A percentile compares a stretch with the other conserved stretches of the same genome.
phyloP scores from a whole-genome alignment of 2,888 invertebrate species.

The Drosophila formosana region DNA sequence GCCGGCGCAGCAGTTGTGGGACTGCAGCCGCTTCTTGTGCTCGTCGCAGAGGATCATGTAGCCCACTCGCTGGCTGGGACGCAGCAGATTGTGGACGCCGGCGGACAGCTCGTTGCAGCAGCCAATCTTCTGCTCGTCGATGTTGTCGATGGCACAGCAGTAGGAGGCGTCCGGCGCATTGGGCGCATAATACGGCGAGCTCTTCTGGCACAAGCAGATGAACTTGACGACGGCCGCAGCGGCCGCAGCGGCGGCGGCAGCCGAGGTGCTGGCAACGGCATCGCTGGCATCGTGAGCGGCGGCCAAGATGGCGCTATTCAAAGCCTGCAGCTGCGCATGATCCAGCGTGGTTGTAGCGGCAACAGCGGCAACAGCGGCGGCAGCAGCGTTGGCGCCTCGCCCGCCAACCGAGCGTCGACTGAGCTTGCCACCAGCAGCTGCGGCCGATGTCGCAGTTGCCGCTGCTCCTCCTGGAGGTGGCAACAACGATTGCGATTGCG shows the following conservation, averaged over 20 bases:
- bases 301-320: constrained; percentile 61
- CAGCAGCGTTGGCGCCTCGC: constrained; percentile 11
- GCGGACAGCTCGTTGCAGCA: constrained; percentile 90
- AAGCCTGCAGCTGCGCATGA: constrained; percentile 46
- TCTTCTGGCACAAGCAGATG: constrained; percentile 86
- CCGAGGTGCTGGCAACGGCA: constrained; percentile 51
- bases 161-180: constrained; percentile 85
- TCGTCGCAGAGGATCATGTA: constrained; percentile 92
- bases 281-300: constrained; percentile 17
- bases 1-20: constrained; percentile 95
- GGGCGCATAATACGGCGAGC: constrained; percentile 86
- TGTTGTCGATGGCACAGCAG: constrained; percentile 91
- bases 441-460: not conserved
- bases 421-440: constrained; percentile 24
- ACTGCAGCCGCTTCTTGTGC: constrained; percentile 90
- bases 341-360: constrained; percentile 43
- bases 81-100: constrained; percentile 87
- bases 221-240: constrained; percentile 32
- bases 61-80: constrained; percentile 91
- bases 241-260: constrained; percentile 27
- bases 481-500: not conserved
- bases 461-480: constrained; percentile 10
- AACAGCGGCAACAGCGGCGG: not conserved
- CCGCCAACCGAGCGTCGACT: constrained; percentile 36
- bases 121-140: constrained; percentile 91